A percentile compares a stretch with the other conserved stretches of the same genome.
These are phyloP conservation scores for Periphyllus acericola DNA, from an alignment of 2,888 invertebrate genomes.

Conservation along the genomic window DNA sequence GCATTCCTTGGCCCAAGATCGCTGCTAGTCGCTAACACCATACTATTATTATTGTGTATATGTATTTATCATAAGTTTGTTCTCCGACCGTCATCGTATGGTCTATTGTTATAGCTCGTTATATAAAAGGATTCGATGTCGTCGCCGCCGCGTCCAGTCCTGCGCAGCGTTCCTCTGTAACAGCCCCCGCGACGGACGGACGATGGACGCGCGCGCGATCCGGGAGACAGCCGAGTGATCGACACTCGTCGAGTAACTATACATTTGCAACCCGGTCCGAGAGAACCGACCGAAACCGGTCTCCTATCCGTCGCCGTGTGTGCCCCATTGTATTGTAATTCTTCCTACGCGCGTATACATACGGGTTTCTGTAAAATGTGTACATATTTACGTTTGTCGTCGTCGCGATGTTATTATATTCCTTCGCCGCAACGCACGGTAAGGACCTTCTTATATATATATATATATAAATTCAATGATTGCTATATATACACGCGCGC, in stretches of 20 bases:
- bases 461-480: neutral
- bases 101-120: constrained; percentile 38
- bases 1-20: neutral
- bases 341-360: neutral
- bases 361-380: constrained; percentile 23
- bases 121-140: constrained; percentile 27
- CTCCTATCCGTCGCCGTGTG: neutral
- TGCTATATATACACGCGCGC: neutral
- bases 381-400: constrained; percentile 19
- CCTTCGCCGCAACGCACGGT: neutral
- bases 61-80: neutral
- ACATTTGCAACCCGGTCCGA: neutral
- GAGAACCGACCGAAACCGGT: constrained; percentile 42
- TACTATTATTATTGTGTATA: constrained; percentile 6
- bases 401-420: constrained; percentile 12
- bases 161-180: neutral
- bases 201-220: neutral
- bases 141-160: neutral
- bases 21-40: neutral
- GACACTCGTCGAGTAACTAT: constrained; percentile 49
- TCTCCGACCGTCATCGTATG: neutral
- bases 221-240: constrained; percentile 47
- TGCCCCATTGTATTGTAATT: constrained; percentile 60
- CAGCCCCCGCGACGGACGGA: neutral
- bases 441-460: constrained; percentile 32